These are phyloP conservation scores for Perca flavescens DNA, from an alignment of 2,113 vertebrate species.

Conservation along the genomic window DNA sequence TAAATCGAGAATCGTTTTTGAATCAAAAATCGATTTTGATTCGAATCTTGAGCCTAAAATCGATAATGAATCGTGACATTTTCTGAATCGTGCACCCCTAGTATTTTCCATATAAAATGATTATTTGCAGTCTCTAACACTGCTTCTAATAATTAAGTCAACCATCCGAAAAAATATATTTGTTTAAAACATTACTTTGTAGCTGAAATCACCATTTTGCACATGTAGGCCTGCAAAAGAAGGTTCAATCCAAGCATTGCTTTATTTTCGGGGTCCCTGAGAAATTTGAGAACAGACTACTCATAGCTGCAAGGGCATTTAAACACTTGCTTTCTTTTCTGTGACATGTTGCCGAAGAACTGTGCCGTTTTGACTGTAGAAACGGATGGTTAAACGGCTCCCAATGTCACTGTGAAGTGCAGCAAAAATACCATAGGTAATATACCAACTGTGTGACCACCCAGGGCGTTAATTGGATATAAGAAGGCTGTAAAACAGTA, in stretches of 20 bases:
- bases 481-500: slow-evolving; percentile 17
- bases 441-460: slow-evolving; percentile 14
- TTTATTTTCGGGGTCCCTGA: slow-evolving; percentile 25
- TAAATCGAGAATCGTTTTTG: too few relatives aligned
- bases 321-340: slow-evolving; percentile 36
- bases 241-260: background rate
- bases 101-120: background rate
- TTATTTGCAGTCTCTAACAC: background rate
- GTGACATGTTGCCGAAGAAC: slow-evolving; percentile 34
- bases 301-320: slow-evolving; percentile 34
- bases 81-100: too few relatives aligned
- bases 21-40: too few relatives aligned
- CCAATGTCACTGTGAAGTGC: slow-evolving; percentile 17
- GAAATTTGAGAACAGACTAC: slow-evolving; percentile 21
- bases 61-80: too few relatives aligned
- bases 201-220: background rate
- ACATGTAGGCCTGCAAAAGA: background rate
- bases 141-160: background rate
- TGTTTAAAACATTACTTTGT: background rate
- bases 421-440: background rate
- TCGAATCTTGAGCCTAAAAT: too few relatives aligned
- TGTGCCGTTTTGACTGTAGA: slow-evolving; percentile 24
- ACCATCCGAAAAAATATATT: background rate
- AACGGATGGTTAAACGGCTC: slow-evolving; percentile 24
- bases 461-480: background rate